These are phyloP conservation scores for Pseudococcus longispinus DNA, from an alignment of 2,888 invertebrate genomes.

Conservation along the genomic window DNA sequence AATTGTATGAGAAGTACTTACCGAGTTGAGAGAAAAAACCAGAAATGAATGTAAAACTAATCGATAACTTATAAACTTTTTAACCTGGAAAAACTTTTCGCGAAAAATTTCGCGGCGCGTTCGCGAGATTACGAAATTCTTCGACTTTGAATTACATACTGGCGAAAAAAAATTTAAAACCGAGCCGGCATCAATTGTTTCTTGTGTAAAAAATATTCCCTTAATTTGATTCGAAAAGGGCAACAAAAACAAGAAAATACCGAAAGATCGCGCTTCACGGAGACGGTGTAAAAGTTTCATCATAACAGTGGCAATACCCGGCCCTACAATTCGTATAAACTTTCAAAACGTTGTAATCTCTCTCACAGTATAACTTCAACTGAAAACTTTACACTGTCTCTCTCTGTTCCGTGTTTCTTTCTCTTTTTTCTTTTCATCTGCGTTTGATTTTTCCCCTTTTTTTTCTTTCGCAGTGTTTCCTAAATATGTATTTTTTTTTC, in stretches of 20 bases:
- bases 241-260: constrained; percentile 42
- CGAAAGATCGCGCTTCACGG: constrained; percentile 52
- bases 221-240: constrained; percentile 38
- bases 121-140: constrained; percentile 35
- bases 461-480: constrained; percentile 55
- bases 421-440: constrained; percentile 49
- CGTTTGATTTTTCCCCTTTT: constrained; percentile 53
- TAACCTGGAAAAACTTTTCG: constrained; percentile 55
- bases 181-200: constrained; percentile 27
- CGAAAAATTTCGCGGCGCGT: constrained; percentile 49
- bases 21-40: constrained; percentile 50
- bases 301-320: constrained; percentile 48
- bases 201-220: constrained; percentile 32
- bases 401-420: constrained; percentile 54
- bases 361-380: constrained; percentile 55
- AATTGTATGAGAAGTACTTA: constrained; percentile 54
- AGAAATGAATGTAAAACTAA: constrained; percentile 56
- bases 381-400: constrained; percentile 55
- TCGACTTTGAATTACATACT: constrained; percentile 1
- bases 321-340: constrained; percentile 55
- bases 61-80: constrained; percentile 57
- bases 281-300: constrained; percentile 53
- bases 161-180: constrained; percentile 39
- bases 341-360: constrained; percentile 57
- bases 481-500: constrained; percentile 52